Evolutionary conservation across 2,113 vertebrate genomes (phyloP).

Genomic region (Galemys pyrenaicus): DNA sequence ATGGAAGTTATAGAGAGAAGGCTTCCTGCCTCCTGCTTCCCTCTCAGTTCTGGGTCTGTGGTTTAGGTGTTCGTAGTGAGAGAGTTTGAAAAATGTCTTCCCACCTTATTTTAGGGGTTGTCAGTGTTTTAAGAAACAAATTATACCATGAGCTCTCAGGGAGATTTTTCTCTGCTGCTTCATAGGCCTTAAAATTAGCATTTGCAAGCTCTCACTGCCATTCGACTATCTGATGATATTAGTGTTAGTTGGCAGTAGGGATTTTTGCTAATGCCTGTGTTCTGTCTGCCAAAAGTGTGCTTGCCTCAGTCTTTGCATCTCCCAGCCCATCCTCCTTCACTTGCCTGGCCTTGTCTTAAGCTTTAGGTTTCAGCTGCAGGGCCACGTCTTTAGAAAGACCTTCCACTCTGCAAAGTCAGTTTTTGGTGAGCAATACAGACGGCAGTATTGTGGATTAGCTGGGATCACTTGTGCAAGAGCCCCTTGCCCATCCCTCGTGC

Average conservation of each 20-base stretch:
- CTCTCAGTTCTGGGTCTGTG: neutral
- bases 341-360: neutral
- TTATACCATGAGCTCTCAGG: neutral
- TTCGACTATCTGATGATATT: neutral
- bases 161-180: neutral
- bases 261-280: neutral
- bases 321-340: neutral
- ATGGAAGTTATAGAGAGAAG: neutral
- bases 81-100: neutral
- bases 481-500: neutral
- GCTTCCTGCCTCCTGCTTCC: neutral
- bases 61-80: neutral
- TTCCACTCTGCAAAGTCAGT: neutral
- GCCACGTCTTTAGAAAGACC: neutral
- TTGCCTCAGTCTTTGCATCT: neutral
- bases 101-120: neutral
- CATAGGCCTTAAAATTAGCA: neutral
- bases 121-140: constrained; percentile 14
- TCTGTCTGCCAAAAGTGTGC: neutral
- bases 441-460: fast-evolving
- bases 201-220: neutral
- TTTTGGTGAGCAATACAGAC: neutral
- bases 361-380: neutral
- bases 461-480: neutral
- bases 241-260: neutral